Conservation (phyloP, 2,797 vertebrate genomes). For the Dallia pectoralis region DNA sequence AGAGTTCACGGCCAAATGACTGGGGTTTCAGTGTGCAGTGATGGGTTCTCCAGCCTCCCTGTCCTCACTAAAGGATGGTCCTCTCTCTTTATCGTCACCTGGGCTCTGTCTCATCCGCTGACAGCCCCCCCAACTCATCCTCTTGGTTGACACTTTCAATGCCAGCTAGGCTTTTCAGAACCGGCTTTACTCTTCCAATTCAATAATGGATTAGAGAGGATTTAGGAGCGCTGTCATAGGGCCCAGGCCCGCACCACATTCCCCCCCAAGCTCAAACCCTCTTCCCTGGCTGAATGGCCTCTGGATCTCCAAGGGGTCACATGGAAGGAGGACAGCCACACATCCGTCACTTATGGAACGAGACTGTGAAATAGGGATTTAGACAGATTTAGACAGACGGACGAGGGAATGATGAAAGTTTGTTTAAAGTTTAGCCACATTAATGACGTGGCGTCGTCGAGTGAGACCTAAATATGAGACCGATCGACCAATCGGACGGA, state of each 20-base stretch:
- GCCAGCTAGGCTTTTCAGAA: background rate
- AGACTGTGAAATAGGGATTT: slow-evolving; percentile 28
- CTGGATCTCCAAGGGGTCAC: slow-evolving; percentile 29
- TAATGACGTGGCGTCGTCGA: background rate
- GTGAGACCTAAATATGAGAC: background rate
- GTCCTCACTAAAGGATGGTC: background rate
- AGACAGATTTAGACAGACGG: slow-evolving; percentile 34
- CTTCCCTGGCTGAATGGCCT: slow-evolving; percentile 1
- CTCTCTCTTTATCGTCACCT: slow-evolving; percentile 15
- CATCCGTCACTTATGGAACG: slow-evolving; percentile 27
- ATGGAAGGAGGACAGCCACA: slow-evolving; percentile 5
- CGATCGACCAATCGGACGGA: background rate
- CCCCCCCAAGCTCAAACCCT: slow-evolving; percentile 16
- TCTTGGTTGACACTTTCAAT: slow-evolving; percentile 12
- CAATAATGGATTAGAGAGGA: slow-evolving; percentile 36
- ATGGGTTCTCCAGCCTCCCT: background rate
- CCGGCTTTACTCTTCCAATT: slow-evolving; percentile 9
- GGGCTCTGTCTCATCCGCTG: slow-evolving; percentile 17
- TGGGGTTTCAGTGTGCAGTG: slow-evolving; percentile 18
- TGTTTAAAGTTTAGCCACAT: slow-evolving; percentile 20
- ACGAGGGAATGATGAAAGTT: slow-evolving; percentile 16
- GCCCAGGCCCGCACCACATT: background rate
- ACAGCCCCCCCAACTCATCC: background rate
- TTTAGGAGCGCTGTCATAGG: slow-evolving; percentile 1
- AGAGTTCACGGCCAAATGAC: slow-evolving; percentile 13